Conservation (phyloP, 2,888 invertebrate genomes). For the Emesis furor region DNA sequence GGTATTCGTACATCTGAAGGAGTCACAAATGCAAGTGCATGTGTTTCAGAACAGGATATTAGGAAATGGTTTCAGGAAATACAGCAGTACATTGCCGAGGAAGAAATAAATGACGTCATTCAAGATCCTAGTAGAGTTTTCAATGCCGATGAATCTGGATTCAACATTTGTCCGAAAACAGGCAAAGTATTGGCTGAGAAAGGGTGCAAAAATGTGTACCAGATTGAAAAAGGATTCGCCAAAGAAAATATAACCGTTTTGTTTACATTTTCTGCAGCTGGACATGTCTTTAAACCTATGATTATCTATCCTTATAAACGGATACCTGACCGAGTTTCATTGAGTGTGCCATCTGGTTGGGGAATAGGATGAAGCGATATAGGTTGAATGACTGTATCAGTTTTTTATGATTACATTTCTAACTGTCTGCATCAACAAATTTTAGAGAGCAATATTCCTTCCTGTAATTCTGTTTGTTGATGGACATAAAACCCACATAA, state of each 20-base stretch:
- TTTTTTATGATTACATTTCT: not conserved
- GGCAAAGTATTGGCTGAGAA: not conserved
- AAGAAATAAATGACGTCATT: not conserved
- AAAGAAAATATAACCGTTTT: conserved; percentile 4
- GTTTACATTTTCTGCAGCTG: not conserved
- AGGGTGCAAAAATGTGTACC: not conserved
- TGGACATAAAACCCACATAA: not conserved
- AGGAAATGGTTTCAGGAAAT: not conserved
- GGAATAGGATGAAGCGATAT: not conserved
- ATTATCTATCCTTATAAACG: conserved; percentile 10
- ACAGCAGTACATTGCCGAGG: not conserved
- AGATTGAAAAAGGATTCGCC: not conserved
- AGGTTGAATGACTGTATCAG: not conserved
- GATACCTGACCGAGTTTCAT: not conserved
- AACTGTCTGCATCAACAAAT: not conserved
- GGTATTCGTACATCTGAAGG: conserved; percentile 1
- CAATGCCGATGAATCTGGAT: conserved; percentile 9
- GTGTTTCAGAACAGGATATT: conserved; percentile 14
- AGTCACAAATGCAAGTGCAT: not conserved
- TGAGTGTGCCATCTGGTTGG: not conserved
- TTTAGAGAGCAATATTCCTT: not conserved
- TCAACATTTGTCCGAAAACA: not conserved
- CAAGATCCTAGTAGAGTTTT: not conserved
- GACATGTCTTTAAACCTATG: not conserved
- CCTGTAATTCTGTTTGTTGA: not conserved